Percentiles rank a stretch among this genome's conserved stretches.
These are phyloP conservation scores for Aythya baeri DNA, from an alignment of 2,113 vertebrate genomes.

Conservation along the genomic window DNA sequence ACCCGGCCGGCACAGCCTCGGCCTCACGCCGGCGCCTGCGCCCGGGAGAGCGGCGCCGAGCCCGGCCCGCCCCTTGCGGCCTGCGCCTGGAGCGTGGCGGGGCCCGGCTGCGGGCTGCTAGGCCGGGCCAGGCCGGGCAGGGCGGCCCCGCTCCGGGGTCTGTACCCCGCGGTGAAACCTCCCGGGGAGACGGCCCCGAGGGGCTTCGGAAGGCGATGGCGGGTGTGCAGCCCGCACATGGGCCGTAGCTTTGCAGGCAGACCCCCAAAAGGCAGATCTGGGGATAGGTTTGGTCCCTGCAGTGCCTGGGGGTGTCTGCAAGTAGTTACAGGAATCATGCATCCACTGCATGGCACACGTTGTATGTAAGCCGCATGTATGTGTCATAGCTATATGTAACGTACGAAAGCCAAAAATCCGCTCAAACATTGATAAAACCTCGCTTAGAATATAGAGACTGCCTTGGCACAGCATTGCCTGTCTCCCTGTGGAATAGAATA, in stretches of 20 bases:
- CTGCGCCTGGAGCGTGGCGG: neutral
- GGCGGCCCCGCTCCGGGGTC: accelerated
- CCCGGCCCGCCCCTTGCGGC: neutral
- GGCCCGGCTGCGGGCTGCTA: neutral
- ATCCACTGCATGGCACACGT: accelerated
- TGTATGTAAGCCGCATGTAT: accelerated
- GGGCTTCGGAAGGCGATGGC: neutral
- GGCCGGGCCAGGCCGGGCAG: accelerated
- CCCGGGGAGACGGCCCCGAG: no score
- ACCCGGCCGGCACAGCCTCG: neutral
- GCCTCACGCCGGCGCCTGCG: neutral
- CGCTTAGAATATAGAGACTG: accelerated
- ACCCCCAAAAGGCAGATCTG: neutral
- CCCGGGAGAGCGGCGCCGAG: neutral
- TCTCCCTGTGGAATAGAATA: accelerated
- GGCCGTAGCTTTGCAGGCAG: neutral
- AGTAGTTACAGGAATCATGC: accelerated
- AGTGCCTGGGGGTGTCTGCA: accelerated
- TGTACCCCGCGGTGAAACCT: no score
- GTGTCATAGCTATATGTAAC: accelerated
- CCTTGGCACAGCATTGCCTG: accelerated
- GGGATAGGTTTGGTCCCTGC: accelerated
- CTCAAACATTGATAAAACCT: accelerated
- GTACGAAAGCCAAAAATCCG: neutral
- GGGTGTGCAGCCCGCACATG: accelerated